These are phyloP conservation scores for Drosophila quadrilineata DNA, from an alignment of 1,140 invertebrate genomes.

Conservation along the genomic window DNA sequence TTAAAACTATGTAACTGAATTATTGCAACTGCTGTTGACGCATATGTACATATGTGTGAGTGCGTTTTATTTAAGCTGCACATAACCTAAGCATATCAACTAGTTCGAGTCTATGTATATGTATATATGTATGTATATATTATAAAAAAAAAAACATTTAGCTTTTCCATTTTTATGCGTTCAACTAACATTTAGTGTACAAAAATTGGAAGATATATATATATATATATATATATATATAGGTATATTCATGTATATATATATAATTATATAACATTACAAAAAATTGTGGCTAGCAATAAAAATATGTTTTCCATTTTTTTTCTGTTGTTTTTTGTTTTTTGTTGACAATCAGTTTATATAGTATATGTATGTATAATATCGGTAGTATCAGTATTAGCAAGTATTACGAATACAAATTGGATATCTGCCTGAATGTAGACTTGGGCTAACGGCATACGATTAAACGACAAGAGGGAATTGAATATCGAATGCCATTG, in stretches of 20 bases:
- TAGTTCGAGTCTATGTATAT: too few relatives aligned
- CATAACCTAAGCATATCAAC: too few relatives aligned
- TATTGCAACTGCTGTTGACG: slow-evolving; percentile 53
- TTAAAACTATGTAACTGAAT: slow-evolving; percentile 76
- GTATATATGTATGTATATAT: slow-evolving; percentile 39
- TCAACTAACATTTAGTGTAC: slow-evolving; percentile 74
- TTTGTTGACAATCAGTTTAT: slow-evolving; percentile 25
- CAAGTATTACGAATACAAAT: slow-evolving; percentile 30
- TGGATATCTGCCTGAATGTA: slow-evolving; percentile 9
- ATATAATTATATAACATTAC: slow-evolving; percentile 46
- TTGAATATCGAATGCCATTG: too few relatives aligned
- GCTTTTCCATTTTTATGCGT: slow-evolving; percentile 5
- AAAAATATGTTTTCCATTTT: slow-evolving; percentile 45
- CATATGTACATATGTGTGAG: slow-evolving; percentile 30
- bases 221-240: slow-evolving; percentile 22
- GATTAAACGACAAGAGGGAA: too few relatives aligned
- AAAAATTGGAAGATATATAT: slow-evolving; percentile 70
- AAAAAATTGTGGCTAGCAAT: slow-evolving; percentile 74
- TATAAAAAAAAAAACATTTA: slow-evolving; percentile 59
- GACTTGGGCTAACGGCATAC: slow-evolving; percentile 2
- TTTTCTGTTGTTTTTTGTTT: background rate
- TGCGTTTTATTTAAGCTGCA: slow-evolving; percentile 36
- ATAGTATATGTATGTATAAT: too few relatives aligned
- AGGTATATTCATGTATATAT: slow-evolving; percentile 18
- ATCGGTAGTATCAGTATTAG: slow-evolving; percentile 48